These are phyloP conservation scores for Camponotus vicinus DNA, from an alignment of 1,140 invertebrate genomes.

Conservation along the genomic window DNA sequence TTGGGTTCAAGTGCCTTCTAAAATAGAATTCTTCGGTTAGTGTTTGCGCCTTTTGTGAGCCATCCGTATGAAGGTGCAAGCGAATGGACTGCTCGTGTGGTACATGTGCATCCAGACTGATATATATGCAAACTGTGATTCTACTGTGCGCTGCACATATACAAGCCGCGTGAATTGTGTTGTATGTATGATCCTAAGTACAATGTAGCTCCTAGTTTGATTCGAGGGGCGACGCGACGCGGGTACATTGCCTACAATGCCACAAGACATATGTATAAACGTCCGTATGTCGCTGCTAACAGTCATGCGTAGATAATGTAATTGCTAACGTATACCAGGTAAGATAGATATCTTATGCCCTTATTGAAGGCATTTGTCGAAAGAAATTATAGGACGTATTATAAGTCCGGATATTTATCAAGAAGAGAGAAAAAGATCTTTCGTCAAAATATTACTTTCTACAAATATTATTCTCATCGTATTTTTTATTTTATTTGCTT, in stretches of 20 bases:
- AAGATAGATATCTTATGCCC: background rate
- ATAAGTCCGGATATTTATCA: background rate
- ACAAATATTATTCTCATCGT: background rate
- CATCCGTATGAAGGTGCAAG: background rate
- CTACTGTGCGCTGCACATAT: background rate
- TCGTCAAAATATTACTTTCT: background rate
- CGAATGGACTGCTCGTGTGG: slow-evolving; percentile 12
- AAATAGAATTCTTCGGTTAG: slow-evolving; percentile 2
- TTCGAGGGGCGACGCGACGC: slow-evolving; percentile 45
- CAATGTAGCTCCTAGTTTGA: slow-evolving; percentile 53
- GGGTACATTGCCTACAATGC: slow-evolving; percentile 39
- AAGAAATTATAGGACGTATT: background rate
- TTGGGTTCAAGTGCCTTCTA: background rate
- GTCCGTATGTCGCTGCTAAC: slow-evolving; percentile 15
- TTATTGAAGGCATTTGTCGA: background rate
- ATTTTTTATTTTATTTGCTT: background rate
- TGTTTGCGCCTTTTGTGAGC: slow-evolving; percentile 13
- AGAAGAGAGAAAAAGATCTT: background rate
- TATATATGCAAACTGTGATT: slow-evolving; percentile 47
- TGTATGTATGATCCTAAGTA: slow-evolving; percentile 43
- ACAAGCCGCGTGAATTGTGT: slow-evolving; percentile 19
- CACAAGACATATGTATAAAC: slow-evolving; percentile 40
- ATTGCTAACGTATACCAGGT: slow-evolving; percentile 13
- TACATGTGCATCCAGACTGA: slow-evolving; percentile 24
- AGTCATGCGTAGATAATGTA: slow-evolving; percentile 22